Conservation (phyloP, 2,797 vertebrate species). For the Prunella strophiata region DNA sequence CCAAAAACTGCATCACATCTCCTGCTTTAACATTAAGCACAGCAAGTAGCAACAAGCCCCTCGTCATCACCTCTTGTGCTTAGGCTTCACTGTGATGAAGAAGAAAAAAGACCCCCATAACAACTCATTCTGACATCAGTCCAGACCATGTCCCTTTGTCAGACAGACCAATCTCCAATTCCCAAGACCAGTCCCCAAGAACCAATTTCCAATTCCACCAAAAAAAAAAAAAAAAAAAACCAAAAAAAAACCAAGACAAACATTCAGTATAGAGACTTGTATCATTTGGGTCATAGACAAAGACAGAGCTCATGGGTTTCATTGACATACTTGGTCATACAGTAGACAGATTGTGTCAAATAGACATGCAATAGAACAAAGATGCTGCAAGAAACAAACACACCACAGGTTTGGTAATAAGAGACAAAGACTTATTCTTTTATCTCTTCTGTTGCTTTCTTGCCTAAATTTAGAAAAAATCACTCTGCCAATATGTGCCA, state of each 20-base stretch:
- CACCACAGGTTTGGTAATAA: neutral
- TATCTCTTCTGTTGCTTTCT: neutral
- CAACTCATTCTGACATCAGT: neutral
- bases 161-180: neutral
- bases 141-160: neutral
- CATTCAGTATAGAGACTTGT: accelerated
- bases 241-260: neutral
- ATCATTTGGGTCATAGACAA: neutral
- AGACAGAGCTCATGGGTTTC: neutral
- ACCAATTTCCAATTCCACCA: neutral
- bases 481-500: neutral
- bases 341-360: neutral
- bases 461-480: neutral
- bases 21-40: neutral
- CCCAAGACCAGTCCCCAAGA: neutral
- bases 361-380: neutral
- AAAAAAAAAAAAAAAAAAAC: too few species aligned
- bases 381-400: neutral
- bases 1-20: neutral
- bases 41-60: neutral
- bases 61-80: neutral
- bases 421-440: neutral
- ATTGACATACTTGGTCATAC: neutral
- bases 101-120: accelerated
- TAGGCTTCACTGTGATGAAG: neutral